phyloP scores from a whole-genome alignment of 1,140 invertebrate genomes.

The Vollenhovia emeryi region DNA sequence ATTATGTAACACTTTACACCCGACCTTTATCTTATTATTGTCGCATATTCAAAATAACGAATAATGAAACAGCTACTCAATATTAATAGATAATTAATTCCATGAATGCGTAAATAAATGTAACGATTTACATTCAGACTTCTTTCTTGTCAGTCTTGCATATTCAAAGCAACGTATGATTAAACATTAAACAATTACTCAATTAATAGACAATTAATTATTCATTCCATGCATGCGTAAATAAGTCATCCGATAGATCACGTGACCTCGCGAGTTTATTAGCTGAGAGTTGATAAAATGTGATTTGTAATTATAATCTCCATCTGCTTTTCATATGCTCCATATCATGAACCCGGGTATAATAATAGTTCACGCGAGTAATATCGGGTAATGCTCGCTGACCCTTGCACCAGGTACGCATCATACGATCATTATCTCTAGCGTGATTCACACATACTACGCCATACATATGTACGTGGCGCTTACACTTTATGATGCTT shows the following conservation, averaged over 20 bases:
- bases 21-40: neutral
- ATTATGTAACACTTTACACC: neutral
- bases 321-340: neutral
- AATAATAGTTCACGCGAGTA: slow-evolving; percentile 2
- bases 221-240: neutral
- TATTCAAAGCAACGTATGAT: too few species aligned
- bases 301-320: neutral
- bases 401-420: neutral
- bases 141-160: neutral
- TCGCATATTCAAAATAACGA: neutral
- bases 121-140: neutral
- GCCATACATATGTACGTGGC: neutral
- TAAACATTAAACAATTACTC: neutral
- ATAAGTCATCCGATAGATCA: slow-evolving; percentile 1
- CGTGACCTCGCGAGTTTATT: neutral
- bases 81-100: neutral
- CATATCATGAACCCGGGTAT: neutral
- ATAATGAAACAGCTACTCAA: neutral
- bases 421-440: slow-evolving; percentile 30
- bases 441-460: neutral
- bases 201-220: too few species aligned
- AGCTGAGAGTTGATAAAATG: neutral
- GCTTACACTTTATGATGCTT: neutral
- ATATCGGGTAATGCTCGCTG: slow-evolving; percentile 8
- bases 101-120: neutral